Evolutionary conservation across 2,113 vertebrate genomes (phyloP), one percentile per base, ranked within the genome.

Genomic region (Eulemur rufifrons): DNA sequence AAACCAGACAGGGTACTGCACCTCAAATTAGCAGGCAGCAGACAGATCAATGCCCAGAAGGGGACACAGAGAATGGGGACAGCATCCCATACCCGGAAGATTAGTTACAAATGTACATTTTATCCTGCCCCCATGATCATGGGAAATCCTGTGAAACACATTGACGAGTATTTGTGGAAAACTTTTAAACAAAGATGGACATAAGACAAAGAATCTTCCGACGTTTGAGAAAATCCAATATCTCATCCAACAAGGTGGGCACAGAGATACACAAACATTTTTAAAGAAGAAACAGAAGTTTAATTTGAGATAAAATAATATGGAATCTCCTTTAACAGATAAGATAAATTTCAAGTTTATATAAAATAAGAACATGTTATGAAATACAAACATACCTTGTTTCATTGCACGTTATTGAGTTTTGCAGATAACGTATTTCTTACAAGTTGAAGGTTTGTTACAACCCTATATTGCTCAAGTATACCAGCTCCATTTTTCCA

Each of bases 121-220:
- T 4, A 25, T 42, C 1, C 25, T 18, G 0, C 8, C 42, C 45
- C 2, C 2, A 2, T 0, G 4, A 54, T 42, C 74, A 39, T 6
- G 66, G 66, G 29, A 68, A 45, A 64, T 54, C 10, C 2, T 2
- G 21, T 56, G 2, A 9, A 42, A n/a, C 17, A 47, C 7, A 34
- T 0, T 45, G 34, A 93, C 78, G n/a, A 86, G 1, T 50, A 61
- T 29, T 42, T 71, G 27, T 69, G 32, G 54, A 88, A 80, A 83
- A 6, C 29, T 85, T 34, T 50, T 34, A 39, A 63, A 45, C 23
- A 61, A n/a, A 87, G 37, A 37, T 23, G 11, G 8, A 39, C 5
- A 14, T 47, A 45, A 12, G 74, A 52, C 1, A 34, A 47, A 83
- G 8, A 61, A 47, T 82, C n/a, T 52, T 8, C 32, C 17, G 42